These are phyloP conservation scores for cattle (Bos taurus) DNA, from an alignment of 2,113 vertebrate genomes.

Conservation along the genomic window DNA sequence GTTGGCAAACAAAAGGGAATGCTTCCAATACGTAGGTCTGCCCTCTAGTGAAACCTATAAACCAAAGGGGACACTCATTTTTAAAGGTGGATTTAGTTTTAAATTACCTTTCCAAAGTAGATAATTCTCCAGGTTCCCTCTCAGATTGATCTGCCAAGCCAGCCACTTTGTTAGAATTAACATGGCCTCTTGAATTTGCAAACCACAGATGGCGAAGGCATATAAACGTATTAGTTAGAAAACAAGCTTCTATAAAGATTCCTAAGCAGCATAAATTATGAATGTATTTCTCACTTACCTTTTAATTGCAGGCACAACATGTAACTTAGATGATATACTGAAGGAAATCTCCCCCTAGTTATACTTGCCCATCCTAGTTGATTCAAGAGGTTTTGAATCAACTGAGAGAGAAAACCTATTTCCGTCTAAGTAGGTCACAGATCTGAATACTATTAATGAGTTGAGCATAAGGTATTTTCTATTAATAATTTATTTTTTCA, in stretches of 20 bases:
- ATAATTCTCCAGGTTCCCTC: constrained; percentile 41
- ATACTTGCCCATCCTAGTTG: neutral
- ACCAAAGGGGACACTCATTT: constrained; percentile 14
- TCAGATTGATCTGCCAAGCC: constrained; percentile 44
- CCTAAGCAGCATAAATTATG: neutral
- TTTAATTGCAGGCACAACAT: neutral
- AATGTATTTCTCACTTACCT: neutral
- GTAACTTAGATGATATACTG: neutral
- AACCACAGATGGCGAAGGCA: constrained; percentile 31
- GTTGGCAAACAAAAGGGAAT: constrained; percentile 54
- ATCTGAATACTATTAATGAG: constrained; percentile 50
- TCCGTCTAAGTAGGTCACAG: constrained; percentile 53
- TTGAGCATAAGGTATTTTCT: constrained; percentile 33
- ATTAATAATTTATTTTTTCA: constrained; percentile 55
- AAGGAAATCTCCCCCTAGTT: neutral
- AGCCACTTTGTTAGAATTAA: constrained; percentile 56
- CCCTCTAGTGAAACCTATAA: constrained; percentile 30
- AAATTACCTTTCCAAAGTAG: constrained; percentile 61
- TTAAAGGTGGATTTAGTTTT: constrained; percentile 56
- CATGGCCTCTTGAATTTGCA: constrained; percentile 40
- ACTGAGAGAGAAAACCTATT: neutral
- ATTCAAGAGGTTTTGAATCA: neutral
- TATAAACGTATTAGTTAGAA: neutral
- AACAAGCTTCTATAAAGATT: constrained; percentile 19
- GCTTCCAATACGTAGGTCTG: neutral